Percentiles rank a stretch among this genome's conserved stretches.
These are phyloP conservation scores for Microchirus variegatus DNA, from an alignment of 2,797 vertebrate species.

Conservation along the genomic window DNA sequence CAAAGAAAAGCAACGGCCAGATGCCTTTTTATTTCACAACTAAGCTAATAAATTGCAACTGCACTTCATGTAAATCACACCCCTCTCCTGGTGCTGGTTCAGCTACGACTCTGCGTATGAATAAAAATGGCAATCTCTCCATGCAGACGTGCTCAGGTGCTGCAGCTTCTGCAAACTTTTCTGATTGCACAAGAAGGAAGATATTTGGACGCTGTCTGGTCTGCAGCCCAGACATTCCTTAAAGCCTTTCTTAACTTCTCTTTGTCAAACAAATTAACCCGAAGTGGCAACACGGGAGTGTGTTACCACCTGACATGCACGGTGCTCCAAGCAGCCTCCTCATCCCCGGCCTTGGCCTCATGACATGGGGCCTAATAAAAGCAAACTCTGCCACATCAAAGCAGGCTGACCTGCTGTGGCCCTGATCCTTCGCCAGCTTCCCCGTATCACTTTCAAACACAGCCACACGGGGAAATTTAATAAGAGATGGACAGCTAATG, in stretches of 20 bases:
- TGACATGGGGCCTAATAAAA: conserved; percentile 70
- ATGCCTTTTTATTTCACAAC: conserved; percentile 22
- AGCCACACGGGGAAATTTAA: conserved; percentile 71
- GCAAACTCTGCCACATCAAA: conserved; percentile 77
- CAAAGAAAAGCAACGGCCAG: conserved; percentile 16
- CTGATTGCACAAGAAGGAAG: conserved; percentile 25
- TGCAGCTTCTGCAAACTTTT: conserved; percentile 22
- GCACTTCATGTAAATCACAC: conserved; percentile 6
- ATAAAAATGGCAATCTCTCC: conserved; percentile 11
- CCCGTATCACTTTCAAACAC: conserved; percentile 80
- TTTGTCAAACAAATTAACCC: conserved; percentile 45
- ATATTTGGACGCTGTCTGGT: conserved; percentile 1
- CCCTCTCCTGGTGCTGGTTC: neutral
- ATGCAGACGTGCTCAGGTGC: conserved; percentile 7
- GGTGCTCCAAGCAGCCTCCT: conserved; percentile 17
- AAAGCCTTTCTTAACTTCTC: conserved; percentile 20
- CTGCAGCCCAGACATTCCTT: conserved; percentile 21
- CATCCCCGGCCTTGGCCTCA: conserved; percentile 48
- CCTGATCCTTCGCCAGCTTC: conserved; percentile 62
- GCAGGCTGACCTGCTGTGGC: conserved; percentile 43
- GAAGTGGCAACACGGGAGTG: conserved; percentile 33
- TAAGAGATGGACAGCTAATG: conserved; percentile 79
- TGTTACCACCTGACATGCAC: conserved; percentile 63
- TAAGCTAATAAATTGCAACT: conserved; percentile 10
- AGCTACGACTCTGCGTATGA: conserved; percentile 7